phyloP scores from a whole-genome alignment of 2,113 vertebrate species.

The Epinephelus fuscoguttatus region DNA sequence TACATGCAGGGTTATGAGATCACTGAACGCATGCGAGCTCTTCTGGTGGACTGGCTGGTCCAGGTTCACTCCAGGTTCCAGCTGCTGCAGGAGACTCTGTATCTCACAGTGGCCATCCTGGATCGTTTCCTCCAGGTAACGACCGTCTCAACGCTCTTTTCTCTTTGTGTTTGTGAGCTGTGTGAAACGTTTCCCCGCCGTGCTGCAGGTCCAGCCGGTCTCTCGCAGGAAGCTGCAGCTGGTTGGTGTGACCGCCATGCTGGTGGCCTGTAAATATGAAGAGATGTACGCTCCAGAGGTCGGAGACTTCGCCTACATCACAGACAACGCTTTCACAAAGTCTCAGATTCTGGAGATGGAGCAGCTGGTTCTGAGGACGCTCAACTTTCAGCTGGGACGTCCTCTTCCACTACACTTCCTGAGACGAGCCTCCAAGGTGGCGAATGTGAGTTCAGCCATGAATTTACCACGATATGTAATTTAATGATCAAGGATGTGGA shows the following conservation, averaged over 20 bases:
- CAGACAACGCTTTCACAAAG: slow-evolving; percentile 90
- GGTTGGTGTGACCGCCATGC: slow-evolving; percentile 91
- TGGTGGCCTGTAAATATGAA: slow-evolving; percentile 95
- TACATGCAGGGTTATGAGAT: slow-evolving; percentile 90
- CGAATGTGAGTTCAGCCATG: slow-evolving; percentile 81
- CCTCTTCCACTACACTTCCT: slow-evolving; percentile 95
- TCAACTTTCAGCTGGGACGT: slow-evolving; percentile 91
- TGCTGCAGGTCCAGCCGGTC: slow-evolving; percentile 87
- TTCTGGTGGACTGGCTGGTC: slow-evolving; percentile 96
- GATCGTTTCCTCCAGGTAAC: slow-evolving; percentile 94
- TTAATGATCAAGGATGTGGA: too few relatives aligned
- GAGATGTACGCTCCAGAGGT: slow-evolving; percentile 91
- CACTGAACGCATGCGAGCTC: slow-evolving; percentile 91
- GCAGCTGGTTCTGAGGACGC: slow-evolving; percentile 84
- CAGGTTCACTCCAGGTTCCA: slow-evolving; percentile 94
- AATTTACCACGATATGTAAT: too few relatives aligned
- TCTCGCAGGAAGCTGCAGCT: slow-evolving; percentile 92
- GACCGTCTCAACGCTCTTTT: fast-evolving
- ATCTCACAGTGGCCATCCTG: slow-evolving; percentile 92
- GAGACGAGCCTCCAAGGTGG: slow-evolving; percentile 93
- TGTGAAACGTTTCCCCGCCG: too few relatives aligned
- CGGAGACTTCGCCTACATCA: slow-evolving; percentile 94
- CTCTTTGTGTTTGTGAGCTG: not conserved
- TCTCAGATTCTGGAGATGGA: slow-evolving; percentile 93
- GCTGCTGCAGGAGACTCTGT: slow-evolving; percentile 95